Conservation (phyloP, 2,113 vertebrate genomes). For the Pontoporia blainvillei region DNA sequence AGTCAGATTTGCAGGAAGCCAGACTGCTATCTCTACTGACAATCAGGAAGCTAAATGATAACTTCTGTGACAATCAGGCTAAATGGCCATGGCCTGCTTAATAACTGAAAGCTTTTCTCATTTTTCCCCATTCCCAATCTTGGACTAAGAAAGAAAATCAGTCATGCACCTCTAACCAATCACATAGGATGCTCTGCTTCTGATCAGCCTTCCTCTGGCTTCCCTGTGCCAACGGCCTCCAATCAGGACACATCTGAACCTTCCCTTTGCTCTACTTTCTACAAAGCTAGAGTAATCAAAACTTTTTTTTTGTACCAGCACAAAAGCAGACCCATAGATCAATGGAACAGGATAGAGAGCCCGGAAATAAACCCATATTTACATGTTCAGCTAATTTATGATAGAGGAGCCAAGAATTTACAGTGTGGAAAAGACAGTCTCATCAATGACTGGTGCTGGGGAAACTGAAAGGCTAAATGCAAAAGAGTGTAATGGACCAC, state of each 20-base stretch:
- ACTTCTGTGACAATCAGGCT: not conserved
- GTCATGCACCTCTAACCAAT: not conserved
- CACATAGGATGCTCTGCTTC: not conserved
- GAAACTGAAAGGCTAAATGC: no score
- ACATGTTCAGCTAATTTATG: no score
- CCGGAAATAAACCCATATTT: no score
- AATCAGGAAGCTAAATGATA: not conserved
- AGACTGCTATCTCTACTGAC: not conserved
- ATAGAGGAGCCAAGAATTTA: no score
- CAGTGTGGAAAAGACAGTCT: no score
- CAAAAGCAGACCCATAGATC: no score
- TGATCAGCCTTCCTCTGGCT: not conserved
- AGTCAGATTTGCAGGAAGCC: not conserved
- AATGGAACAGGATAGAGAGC: no score
- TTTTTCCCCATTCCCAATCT: not conserved
- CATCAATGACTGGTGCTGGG: no score
- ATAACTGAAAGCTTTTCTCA: not conserved
- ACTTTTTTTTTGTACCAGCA: no score
- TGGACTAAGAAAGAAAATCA: not conserved
- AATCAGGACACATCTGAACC: not conserved
- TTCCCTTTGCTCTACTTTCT: not conserved
- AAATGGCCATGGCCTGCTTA: not conserved
- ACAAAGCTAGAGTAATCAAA: no score
- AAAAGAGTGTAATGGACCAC: no score
- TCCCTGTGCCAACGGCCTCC: not conserved